Evolutionary conservation across 2,888 invertebrate species (phyloP).

Genomic region (Pyralis farinalis): DNA sequence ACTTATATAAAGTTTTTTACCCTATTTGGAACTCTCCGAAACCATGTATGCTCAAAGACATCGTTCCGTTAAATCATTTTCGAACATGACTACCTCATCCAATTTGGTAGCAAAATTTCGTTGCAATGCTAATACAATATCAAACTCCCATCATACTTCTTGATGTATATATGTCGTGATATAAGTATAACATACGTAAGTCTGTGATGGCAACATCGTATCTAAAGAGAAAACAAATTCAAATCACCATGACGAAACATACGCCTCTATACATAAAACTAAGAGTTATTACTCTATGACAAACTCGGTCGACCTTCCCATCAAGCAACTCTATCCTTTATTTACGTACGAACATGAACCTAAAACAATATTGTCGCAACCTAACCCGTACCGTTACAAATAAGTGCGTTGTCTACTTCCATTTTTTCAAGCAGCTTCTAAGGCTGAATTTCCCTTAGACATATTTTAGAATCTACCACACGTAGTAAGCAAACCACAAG

Average conservation of each 20-base stretch:
- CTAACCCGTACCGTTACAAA: conserved; percentile 8
- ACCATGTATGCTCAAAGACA: too few relatives aligned
- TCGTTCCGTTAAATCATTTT: too few relatives aligned
- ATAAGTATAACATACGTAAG: too few relatives aligned
- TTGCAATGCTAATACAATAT: too few relatives aligned
- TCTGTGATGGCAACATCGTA: conserved; percentile 4
- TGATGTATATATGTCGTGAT: too few relatives aligned
- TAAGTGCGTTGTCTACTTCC: conserved; percentile 10
- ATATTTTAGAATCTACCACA: conserved; percentile 25
- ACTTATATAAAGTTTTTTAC: too few relatives aligned
- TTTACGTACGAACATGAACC: background rate
- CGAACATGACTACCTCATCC: too few relatives aligned
- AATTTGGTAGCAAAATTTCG: too few relatives aligned
- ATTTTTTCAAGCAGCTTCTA: conserved; percentile 15
- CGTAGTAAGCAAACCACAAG: conserved; percentile 26
- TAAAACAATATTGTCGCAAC: conserved; percentile 10
- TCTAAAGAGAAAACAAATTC: conserved; percentile 1
- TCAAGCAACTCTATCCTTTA: conserved; percentile 1
- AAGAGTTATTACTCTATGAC: conserved; percentile 2
- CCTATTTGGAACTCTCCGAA: too few relatives aligned
- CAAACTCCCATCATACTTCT: too few relatives aligned
- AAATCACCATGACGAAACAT: background rate
- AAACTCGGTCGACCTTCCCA: conserved; percentile 4
- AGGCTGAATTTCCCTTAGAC: conserved; percentile 23
- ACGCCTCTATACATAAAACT: background rate